A percentile compares a stretch with the other conserved stretches of the same genome.
These are phyloP conservation scores for Felis chaus DNA, from an alignment of 2,113 vertebrate genomes.

Conservation along the genomic window DNA sequence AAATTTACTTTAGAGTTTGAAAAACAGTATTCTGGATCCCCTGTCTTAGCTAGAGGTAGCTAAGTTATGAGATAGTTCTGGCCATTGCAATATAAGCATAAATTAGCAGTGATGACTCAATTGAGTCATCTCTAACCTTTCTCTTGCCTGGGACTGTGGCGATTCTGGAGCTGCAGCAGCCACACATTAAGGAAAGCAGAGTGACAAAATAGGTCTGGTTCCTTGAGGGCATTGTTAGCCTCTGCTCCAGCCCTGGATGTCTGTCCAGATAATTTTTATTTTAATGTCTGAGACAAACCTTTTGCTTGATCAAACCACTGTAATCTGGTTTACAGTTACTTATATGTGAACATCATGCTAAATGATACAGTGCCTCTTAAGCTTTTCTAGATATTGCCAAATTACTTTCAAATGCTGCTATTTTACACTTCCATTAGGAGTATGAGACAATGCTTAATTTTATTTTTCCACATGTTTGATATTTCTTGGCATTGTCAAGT, in stretches of 20 bases:
- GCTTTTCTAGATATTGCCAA: conserved; percentile 9
- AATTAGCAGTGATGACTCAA: background rate
- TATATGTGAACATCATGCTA: conserved; percentile 6
- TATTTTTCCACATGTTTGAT: background rate
- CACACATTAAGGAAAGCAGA: conserved; percentile 40
- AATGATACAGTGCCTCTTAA: background rate
- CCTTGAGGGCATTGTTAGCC: conserved; percentile 19
- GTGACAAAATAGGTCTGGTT: conserved; percentile 47
- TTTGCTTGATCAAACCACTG: conserved; percentile 30
- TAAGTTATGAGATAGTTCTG: background rate
- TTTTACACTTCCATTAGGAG: background rate
- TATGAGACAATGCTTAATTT: background rate
- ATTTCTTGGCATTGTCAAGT: background rate
- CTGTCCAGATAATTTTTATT: conserved; percentile 55
- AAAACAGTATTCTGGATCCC: background rate
- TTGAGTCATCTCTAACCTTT: background rate
- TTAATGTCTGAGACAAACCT: conserved; percentile 52
- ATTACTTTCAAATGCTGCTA: background rate
- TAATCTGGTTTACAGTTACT: conserved; percentile 64
- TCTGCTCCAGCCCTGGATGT: background rate
- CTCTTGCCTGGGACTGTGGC: conserved; percentile 32
- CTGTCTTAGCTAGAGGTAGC: background rate
- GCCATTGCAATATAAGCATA: background rate
- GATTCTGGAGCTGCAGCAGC: background rate
- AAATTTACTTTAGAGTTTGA: background rate